These are phyloP conservation scores for Mastomys natalensis DNA, from an alignment of 2,113 vertebrate species.

Conservation along the genomic window DNA sequence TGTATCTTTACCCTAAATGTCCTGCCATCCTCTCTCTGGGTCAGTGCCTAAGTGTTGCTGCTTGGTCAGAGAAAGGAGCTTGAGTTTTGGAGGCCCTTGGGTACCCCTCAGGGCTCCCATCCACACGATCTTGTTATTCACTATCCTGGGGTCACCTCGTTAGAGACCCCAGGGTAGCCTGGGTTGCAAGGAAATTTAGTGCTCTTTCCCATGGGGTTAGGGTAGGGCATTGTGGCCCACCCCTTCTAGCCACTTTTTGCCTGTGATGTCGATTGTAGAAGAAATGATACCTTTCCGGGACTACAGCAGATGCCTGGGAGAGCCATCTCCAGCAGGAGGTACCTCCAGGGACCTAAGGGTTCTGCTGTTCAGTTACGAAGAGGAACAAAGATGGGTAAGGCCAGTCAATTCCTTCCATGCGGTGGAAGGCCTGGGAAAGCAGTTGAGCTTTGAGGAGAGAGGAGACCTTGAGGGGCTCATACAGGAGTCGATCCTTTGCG, in stretches of 20 bases:
- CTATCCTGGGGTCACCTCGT: not conserved
- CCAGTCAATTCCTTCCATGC: not conserved
- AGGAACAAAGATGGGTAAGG: not conserved
- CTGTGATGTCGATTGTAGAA: not conserved
- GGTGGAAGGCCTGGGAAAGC: not conserved
- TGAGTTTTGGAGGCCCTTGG: fast-evolving
- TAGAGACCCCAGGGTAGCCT: no score
- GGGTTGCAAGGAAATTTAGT: no score
- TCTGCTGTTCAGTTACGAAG: not conserved
- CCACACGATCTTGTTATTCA: not conserved
- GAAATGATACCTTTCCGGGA: not conserved
- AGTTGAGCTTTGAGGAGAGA: not conserved
- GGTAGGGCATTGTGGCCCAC: not conserved
- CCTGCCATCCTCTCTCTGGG: not conserved
- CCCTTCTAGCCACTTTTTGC: not conserved
- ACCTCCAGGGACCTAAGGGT: fast-evolving
- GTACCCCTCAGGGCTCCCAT: not conserved
- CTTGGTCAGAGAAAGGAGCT: fast-evolving
- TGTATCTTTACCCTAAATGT: fast-evolving
- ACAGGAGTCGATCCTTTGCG: not conserved
- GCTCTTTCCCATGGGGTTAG: not conserved
- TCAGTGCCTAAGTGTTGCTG: not conserved
- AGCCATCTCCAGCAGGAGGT: not conserved
- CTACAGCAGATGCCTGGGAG: not conserved
- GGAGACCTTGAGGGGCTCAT: not conserved